phyloP scores from a whole-genome alignment of 1,140 invertebrate genomes.

The Eumeta japonica region DNA sequence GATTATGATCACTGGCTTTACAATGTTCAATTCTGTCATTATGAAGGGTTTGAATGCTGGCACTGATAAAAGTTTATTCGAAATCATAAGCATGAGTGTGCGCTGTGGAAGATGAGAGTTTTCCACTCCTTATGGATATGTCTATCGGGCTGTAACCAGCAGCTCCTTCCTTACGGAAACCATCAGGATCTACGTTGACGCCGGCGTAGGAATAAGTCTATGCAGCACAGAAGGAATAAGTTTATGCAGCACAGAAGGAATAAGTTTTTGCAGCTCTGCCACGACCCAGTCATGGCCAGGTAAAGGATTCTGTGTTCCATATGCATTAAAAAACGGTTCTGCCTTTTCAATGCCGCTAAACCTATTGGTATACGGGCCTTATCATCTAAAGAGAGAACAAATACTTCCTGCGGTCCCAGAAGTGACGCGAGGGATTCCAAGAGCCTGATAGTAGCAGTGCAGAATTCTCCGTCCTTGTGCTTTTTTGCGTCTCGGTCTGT shows the following conservation, averaged over 20 bases:
- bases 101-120: conserved; percentile 18
- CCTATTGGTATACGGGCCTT: conserved; percentile 22
- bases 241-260: conserved; percentile 29
- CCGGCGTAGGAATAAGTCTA: too few species aligned
- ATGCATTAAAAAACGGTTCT: conserved; percentile 31
- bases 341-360: conserved; percentile 18
- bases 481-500: too few species aligned
- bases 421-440: conserved; percentile 21
- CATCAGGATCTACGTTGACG: conserved; percentile 16
- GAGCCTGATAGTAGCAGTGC: too few species aligned
- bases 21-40: too few species aligned
- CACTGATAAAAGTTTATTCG: conserved; percentile 9
- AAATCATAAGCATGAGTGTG: too few species aligned
- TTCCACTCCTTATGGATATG: conserved; percentile 27
- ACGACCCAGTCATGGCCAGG: conserved; percentile 39
- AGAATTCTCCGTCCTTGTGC: too few species aligned
- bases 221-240: too few species aligned
- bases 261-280: conserved; percentile 34
- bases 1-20: too few species aligned
- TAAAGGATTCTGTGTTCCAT: conserved; percentile 34
- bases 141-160: too few species aligned
- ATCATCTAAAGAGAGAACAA: conserved; percentile 21
- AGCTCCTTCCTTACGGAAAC: conserved; percentile 15
- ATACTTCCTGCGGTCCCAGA: conserved; percentile 16
- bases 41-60: too few species aligned